Evolutionary conservation across 1,140 invertebrate genomes (phyloP), one percentile per base, ranked within the genome.

Genomic region (Lordiphosa mommai): DNA sequence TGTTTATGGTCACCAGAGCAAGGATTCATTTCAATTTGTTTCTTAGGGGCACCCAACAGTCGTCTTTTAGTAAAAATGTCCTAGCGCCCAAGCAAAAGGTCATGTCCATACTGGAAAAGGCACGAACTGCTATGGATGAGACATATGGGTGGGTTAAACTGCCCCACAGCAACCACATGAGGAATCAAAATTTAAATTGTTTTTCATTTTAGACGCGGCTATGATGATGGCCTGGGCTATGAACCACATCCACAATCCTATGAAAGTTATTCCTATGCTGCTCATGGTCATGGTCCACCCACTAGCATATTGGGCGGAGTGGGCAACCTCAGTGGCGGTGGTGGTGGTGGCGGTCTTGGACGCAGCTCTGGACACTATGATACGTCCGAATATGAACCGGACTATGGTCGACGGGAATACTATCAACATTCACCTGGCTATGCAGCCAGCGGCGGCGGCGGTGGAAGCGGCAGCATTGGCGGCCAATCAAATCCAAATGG

Each of bases 61-160:
- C 89, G n/a, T 89, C 90, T n/a, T 88, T 90, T 17, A 88, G 79
- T 64, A 72, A 88, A 87, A 69, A 90, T 89, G 53, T 92, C 1
- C 90, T 92, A 57, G 91, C 92, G 12, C 91, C 92, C n/a, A 95
- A 95, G 89, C 92, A 92, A 40, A 95, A 95, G 89, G 94, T 95
- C 1, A 92, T 95, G 88, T 95, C 94, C 34, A 96, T 96, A 65
- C 90, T 96, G 57, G 95, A 96, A 89, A 91, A 94, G 48, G 95
- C 95, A 0, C 90, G 94, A 49, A 91, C 92, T 20, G 94, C 94
- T 8, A 95, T 96, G 93, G 94, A 95, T 86, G 92, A 94, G 72
- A 92, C 91, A 50, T 94, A 94, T 59, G 92, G 91, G 91, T 94
- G 72, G 88, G 88, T 59, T 9, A 4, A 8, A 7, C 2, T 36